Base-by-base conservation (phyloP, 2,888 invertebrate species). In the Nymphalis c-album region DNA sequence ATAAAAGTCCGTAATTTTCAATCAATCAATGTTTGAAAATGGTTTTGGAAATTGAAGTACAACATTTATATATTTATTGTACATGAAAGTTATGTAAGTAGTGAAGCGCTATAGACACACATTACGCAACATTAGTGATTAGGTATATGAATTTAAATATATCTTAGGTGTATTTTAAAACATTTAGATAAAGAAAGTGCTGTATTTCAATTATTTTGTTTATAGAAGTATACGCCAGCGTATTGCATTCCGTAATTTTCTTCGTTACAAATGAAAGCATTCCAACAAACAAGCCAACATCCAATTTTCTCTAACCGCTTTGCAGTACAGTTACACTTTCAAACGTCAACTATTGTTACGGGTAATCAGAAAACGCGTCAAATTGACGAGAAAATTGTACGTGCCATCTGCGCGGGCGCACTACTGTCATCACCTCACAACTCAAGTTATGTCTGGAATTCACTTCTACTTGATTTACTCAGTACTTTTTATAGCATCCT, bases 371-470 rank as follows among this genome's bases (percentile, higher is more conserved):
- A 82, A 83, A 80, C 79, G 79, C 77, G 78, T 85, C 82, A 88
- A 91, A 91, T 90, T 90, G 90, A 80, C 81, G 79, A 81, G 90
- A 90, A 91, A 91, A 91, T 91, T 88, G 90, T 85, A 77, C 63
- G 65, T 65, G 26, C 48, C 60, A 53, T 50, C 55, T 61, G 51
- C 62, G 53, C 63, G 40, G 47, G 63, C 57, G 61, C 65, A 63
- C 68, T 60, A 57, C 64, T 46, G 63, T 26, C 61, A 47, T 48
- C 64, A 31, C 60, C 64, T 48, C 60, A 20, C 57, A 65, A 46
- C 62, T 58, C 26, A 8, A 66, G 58, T 78, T 83, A 74, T 83
- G 78, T 76, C 76, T 70, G 76, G 78, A 80, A 80, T 80, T 74
- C 71, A 74, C 64, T 64, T 63, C 57, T 70, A 51, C 40, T 40